Base-by-base conservation (phyloP, 2,113 vertebrate genomes). In the Meleagris gallopavo region DNA sequence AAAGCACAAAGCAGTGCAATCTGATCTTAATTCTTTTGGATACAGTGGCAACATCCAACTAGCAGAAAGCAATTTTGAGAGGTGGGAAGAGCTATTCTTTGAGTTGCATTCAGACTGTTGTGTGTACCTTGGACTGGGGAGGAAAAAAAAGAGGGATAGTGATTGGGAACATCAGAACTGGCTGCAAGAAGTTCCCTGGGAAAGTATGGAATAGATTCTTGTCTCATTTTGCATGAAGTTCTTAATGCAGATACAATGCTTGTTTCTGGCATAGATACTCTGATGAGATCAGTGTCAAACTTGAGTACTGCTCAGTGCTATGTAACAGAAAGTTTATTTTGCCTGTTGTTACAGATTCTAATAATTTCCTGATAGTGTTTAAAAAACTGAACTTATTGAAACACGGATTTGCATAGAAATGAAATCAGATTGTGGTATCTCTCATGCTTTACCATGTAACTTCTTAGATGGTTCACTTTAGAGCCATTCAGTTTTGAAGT, bases 401-500 rank as follows among this genome's bases (percentile, higher is more conserved):
- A 34, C 32, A 4, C 0, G 15, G 34, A 30, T 79, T 73, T 77
- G n/a, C 13, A 2, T 20, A 25, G 27, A 12, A 18, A 3, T 86
- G 50, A 86, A 58, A 22, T 58, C 29, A 13, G 41, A 27, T 29
- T 55, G 64, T 50, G 45, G 22, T 38, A 29, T 65, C 13, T 71
- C 21, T 54, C 13, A 5, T 34, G 21, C 14, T 17, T 25, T 25
- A 52, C 9, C 29, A 3, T 8, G 3, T 34, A 45, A 24, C 13
- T 43, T n/a, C 29, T 82, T 4, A 34, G 1, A 0, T n/a, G 3
- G 54, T 32, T 29, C 7, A 11, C 9, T 57, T n/a, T 48, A 57
- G 54, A 60, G 36, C 6, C 10, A 15, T 13, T 55, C 19, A 3
- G 30, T 7, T 57, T 57, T 38, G 13, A 40, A 80, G 40, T 32